Evolutionary conservation across 2,113 vertebrate species (phyloP), one percentile per base, ranked within the genome.

Genomic region (Syngnathus floridae): DNA sequence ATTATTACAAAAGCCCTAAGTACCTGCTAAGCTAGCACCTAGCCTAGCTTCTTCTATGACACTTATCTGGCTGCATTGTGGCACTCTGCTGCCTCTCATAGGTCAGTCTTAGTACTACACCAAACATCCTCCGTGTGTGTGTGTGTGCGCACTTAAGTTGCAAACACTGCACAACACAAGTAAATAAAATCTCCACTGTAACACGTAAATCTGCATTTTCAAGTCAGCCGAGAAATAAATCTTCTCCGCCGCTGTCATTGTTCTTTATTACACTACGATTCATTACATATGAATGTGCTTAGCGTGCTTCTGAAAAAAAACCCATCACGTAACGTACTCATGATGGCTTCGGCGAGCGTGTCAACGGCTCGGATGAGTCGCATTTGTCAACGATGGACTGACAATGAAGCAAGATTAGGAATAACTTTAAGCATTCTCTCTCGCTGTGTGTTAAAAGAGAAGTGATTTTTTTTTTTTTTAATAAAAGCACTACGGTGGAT

Each of bases 401-500:
- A 82, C 77, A 66, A 70, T 76, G 67, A 77, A 79, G 76, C 74
- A 84, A 81, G 82, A 80, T 70, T 67, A 73, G 80, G 79, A 88
- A 86, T 72, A 85, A 85, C 80, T 77, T 74, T 51, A 21, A 54
- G 45, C 46, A 22, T 62, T 54, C 62, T 5, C 46, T 62, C 45
- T 67, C 43, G 3, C 43, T 4, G 14, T 4, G 78, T 46, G 78
- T 82, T 84, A 80, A 81, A 83, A 79, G 9, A 86, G 17, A 83
- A 79, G 74, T 82, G 84, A 90, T 88, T 88, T 93, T 93, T 14
- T 31, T 26, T 31, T 31, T 31, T 31, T 31, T 31, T 31, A 31
- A 37, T 86, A 82, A 85, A 87, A 90, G 90, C 82, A 66, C 88
- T 89, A 90, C 91, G 87, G 89, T 87, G 84, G 90, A 92, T 90